Conservation (phyloP, 2,888 invertebrate genomes). For the Hydropsyche betteni region DNA sequence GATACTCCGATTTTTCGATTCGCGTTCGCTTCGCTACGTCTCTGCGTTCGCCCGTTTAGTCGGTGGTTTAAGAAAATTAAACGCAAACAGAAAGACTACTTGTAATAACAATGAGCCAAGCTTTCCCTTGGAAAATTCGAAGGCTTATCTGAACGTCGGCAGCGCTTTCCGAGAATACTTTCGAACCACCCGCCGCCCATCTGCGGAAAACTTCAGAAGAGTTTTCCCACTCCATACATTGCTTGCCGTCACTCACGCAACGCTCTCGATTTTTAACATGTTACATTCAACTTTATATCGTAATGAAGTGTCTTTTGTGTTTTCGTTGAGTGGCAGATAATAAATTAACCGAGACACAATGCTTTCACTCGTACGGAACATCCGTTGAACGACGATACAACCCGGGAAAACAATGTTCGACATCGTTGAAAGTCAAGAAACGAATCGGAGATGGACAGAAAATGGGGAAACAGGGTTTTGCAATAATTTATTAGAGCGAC, state of each 20-base stretch:
- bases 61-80: conserved; percentile 49
- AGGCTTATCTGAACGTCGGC: conserved; percentile 41
- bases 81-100: conserved; percentile 47
- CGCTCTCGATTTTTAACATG: not conserved
- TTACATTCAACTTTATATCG: not conserved
- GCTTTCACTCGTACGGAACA: too few species aligned
- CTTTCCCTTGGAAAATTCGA: conserved; percentile 37
- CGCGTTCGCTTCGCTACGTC: not conserved
- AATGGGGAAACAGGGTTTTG: conserved; percentile 18
- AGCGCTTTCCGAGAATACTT: conserved; percentile 27
- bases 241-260: too few species aligned
- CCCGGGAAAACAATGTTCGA: not conserved
- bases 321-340: not conserved
- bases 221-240: not conserved
- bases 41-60: conserved; percentile 34
- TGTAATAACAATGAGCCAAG: conserved; percentile 46
- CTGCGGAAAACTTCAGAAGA: conserved; percentile 7
- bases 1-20: not conserved
- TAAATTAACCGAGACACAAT: too few species aligned
- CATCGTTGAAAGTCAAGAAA: conserved; percentile 16
- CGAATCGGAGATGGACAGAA: not conserved
- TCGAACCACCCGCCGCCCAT: conserved; percentile 1
- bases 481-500: conserved; percentile 29
- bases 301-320: conserved; percentile 10
- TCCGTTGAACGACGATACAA: not conserved